Base-by-base conservation (phyloP, 2,888 invertebrate species). In the Trissoscelio sp. region DNA sequence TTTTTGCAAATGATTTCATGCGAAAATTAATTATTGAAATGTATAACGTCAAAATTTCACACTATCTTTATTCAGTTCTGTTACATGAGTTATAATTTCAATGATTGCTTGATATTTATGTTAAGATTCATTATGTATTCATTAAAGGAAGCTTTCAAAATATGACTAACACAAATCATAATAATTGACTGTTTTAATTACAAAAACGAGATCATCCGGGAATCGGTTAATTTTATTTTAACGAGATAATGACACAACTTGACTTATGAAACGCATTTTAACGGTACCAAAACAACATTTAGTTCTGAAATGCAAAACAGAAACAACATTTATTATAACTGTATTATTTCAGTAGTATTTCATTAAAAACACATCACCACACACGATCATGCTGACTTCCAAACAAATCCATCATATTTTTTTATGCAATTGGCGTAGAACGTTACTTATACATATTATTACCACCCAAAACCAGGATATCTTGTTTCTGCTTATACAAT, bases 351-450 rank as follows among this genome's bases (percentile, higher is more conserved):
- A 34, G 34, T 12, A 58, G 31, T 37, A 14, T 57, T 66, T 46
- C 24, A 77, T 77, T 77, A 69, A 69, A 77, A 67, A 42, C 62
- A 11, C 69, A 77, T 77, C 53, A 62, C 6, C 7, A 34, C 51
- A 60, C 37, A 44, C 67, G 39, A 28, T 58, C 51, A 16, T 34
- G 12, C 62, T 31, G n/a, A n/a, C 0, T 16, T 51, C 24, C 4
- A 6, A 34, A 44, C 12, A 28, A n/a, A 31, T 31, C 31, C 48
- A 37, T 51, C 64, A 22, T 6, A 22, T 6, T 34, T 55, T 34
- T 7, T 34, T n/a, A n/a, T n/a, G n/a, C n/a, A n/a, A n/a, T n/a
- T n/a, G n/a, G n/a, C n/a, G 16, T 7, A 11, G 31, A 7, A 3
- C 31, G 1, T 7, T 31, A 31, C 3, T 31, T 31, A 6, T 31